Conservation (phyloP, 1,140 invertebrate species). For the Diploscapter pachys region DNA sequence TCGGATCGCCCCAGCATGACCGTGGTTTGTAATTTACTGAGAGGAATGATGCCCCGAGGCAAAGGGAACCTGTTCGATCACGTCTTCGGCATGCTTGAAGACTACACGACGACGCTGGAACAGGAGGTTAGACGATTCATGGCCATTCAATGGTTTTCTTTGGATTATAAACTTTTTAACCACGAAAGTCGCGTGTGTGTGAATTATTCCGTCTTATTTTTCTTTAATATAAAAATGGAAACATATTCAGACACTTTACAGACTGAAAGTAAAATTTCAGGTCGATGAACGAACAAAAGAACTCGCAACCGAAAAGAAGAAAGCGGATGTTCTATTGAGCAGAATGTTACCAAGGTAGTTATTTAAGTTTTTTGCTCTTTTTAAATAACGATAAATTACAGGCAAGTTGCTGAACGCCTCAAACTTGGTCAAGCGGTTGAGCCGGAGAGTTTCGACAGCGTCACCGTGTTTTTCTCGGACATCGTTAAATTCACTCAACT, state of each 20-base stretch:
- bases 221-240: no score
- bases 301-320: constrained; percentile 43
- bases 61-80: constrained; percentile 30
- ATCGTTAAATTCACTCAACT: constrained; percentile 81
- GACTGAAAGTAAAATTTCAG: no score
- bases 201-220: no score
- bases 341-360: constrained; percentile 42
- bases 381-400: constrained; percentile 21
- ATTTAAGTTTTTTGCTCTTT: not conserved
- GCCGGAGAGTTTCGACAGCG: constrained; percentile 43
- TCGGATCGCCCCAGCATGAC: no score
- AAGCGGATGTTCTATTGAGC: constrained; percentile 39
- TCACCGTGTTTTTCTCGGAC: constrained; percentile 62
- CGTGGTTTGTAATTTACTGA: no score
- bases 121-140: constrained; percentile 15
- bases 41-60: no score
- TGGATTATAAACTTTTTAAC: no score
- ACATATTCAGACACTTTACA: no score
- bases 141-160: no score
- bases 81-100: constrained; percentile 42
- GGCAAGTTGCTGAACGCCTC: constrained; percentile 44
- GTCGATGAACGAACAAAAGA: constrained; percentile 41
- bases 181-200: no score
- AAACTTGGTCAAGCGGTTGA: constrained; percentile 44
- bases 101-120: constrained; percentile 38